These are phyloP conservation scores for Unio pictorum DNA, from an alignment of 2,888 invertebrate species.

Conservation along the genomic window DNA sequence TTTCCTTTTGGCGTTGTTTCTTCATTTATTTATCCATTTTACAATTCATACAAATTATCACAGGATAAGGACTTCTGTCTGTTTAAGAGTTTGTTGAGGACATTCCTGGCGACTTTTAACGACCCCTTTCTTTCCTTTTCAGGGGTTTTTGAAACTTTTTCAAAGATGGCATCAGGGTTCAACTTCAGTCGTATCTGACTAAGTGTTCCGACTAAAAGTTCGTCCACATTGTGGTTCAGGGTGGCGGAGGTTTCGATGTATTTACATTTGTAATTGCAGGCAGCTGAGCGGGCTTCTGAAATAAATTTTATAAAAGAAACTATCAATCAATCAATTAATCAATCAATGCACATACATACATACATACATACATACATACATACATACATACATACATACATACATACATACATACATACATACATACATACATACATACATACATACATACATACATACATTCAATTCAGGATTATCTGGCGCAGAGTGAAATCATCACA, in stretches of 20 bases:
- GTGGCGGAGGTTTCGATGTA: constrained; percentile 96
- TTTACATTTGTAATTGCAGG: constrained; percentile 80
- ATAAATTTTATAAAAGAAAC: constrained; percentile 4
- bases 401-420: no score
- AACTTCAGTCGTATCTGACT: constrained; percentile 89
- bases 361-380: no score
- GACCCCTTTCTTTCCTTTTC: constrained; percentile 25
- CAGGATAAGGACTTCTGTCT: constrained; percentile 35
- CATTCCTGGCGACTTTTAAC: constrained; percentile 20
- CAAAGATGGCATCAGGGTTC: constrained; percentile 29
- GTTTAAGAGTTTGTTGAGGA: constrained; percentile 28
- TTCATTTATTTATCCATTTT: constrained; percentile 1
- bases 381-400: no score
- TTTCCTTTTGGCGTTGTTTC: no score
- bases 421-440: no score
- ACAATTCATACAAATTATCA: constrained; percentile 33
- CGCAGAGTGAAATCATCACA: no score
- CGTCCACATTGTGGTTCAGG: constrained; percentile 96
- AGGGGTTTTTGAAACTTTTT: constrained; percentile 5
- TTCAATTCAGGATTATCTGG: no score
- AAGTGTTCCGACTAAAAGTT: constrained; percentile 91
- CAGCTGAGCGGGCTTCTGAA: constrained; percentile 38
- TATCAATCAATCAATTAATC: background rate
- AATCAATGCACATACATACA: no score
- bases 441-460: no score